Evolutionary conservation across 2,113 vertebrate genomes (phyloP).

Genomic region (Petrocephalus microphthalmus): DNA sequence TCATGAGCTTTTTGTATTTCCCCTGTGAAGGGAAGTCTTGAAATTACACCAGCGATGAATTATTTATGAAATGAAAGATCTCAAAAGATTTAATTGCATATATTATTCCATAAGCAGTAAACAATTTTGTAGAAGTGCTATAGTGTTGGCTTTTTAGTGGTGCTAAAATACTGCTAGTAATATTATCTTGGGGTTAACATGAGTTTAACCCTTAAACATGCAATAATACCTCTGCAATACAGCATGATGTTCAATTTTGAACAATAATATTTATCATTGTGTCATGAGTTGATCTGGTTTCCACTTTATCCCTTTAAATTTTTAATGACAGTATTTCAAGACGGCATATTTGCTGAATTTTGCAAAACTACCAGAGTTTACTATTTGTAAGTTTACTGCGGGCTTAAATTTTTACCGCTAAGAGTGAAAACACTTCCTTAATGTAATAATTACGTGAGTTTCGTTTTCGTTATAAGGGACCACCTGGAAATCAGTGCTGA

Average conservation of each 20-base stretch:
- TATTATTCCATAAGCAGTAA: slow-evolving; percentile 15
- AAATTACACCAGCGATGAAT: slow-evolving; percentile 7
- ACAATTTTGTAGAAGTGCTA: slow-evolving; percentile 6
- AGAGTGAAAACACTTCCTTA: neutral
- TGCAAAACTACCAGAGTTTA: neutral
- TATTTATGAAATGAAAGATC: slow-evolving; percentile 18
- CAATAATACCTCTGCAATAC: neutral
- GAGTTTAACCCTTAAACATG: neutral
- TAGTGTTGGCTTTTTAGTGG: neutral
- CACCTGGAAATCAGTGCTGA: slow-evolving; percentile 16
- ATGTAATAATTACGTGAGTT: slow-evolving; percentile 1
- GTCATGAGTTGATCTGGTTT: neutral
- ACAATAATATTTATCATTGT: neutral
- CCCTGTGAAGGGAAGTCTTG: neutral
- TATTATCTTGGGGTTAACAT: neutral
- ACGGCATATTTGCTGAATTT: neutral
- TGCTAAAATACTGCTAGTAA: neutral
- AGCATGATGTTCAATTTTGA: neutral
- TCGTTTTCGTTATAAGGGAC: neutral
- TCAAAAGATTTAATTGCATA: slow-evolving; percentile 16
- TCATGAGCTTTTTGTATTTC: slow-evolving; percentile 6
- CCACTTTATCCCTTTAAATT: neutral
- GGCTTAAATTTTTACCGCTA: neutral
- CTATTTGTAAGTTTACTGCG: neutral
- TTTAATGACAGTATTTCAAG: no score